A percentile compares a stretch with the other conserved stretches of the same genome.
These are phyloP conservation scores for Notiomystis cincta DNA, from an alignment of 2,113 vertebrate genomes.

Conservation along the genomic window DNA sequence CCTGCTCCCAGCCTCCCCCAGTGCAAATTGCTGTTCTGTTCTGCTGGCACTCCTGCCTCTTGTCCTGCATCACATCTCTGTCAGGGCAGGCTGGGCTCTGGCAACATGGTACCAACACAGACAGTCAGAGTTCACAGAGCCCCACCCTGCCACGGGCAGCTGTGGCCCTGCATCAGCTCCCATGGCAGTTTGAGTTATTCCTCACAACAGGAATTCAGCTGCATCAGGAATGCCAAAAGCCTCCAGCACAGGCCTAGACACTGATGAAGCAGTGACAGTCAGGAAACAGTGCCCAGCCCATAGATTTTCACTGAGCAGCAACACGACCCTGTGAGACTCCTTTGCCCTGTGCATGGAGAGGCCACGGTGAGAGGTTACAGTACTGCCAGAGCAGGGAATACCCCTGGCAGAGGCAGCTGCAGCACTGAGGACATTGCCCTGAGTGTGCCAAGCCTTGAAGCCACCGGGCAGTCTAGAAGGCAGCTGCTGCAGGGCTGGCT, in stretches of 20 bases:
- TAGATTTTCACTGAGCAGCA: not conserved
- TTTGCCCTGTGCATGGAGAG: not conserved
- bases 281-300: not conserved
- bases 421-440: not conserved
- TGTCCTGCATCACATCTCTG: not conserved
- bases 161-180: not conserved
- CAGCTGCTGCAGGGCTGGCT: not conserved
- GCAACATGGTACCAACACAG: rapidly evolving
- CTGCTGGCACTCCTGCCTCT: not conserved
- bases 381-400: not conserved
- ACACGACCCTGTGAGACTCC: not conserved
- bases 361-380: not conserved
- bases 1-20: not conserved
- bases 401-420: not conserved
- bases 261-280: not conserved
- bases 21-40: not conserved
- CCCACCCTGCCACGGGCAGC: not conserved
- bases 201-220: not conserved
- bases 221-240: not conserved
- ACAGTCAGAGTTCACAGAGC: not conserved
- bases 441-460: not conserved
- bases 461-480: not conserved
- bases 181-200: not conserved
- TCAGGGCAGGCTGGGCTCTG: not conserved
- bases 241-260: not conserved